These are phyloP conservation scores for Muntiacus muntjak DNA, from an alignment of 2,113 vertebrate species.

Conservation along the genomic window DNA sequence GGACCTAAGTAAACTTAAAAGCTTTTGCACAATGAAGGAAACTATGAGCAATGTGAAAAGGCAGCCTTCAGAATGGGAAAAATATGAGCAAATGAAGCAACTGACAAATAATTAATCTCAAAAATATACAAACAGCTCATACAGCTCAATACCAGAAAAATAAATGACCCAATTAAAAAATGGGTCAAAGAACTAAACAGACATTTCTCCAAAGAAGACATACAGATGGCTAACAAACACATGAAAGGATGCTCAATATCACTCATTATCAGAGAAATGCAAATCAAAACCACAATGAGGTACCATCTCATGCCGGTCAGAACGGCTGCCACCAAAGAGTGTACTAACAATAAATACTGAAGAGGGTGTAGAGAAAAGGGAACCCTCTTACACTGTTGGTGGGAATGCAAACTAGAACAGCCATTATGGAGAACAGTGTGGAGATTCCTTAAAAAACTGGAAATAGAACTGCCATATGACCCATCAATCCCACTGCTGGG, in stretches of 20 bases:
- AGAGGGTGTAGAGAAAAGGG: background rate
- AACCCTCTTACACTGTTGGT: background rate
- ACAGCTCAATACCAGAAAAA: background rate
- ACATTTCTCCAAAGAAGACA: background rate
- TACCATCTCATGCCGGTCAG: background rate
- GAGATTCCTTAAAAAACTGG: background rate
- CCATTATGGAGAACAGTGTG: background rate
- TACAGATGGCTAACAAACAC: background rate
- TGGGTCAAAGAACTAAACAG: background rate
- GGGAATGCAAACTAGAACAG: background rate
- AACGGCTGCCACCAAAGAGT: background rate
- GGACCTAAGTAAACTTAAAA: background rate
- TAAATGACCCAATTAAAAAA: background rate
- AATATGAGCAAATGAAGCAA: background rate
- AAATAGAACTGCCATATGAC: background rate
- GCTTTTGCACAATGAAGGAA: background rate
- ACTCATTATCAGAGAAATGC: background rate
- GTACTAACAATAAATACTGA: background rate
- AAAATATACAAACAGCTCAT: background rate
- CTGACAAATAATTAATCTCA: background rate
- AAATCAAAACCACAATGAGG: background rate
- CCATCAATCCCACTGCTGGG: background rate
- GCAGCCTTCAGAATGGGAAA: background rate
- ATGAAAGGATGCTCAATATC: background rate
- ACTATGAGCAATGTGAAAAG: background rate